Conservation (phyloP, 2,888 invertebrate genomes). For the Scaptomyza tumidula region DNA sequence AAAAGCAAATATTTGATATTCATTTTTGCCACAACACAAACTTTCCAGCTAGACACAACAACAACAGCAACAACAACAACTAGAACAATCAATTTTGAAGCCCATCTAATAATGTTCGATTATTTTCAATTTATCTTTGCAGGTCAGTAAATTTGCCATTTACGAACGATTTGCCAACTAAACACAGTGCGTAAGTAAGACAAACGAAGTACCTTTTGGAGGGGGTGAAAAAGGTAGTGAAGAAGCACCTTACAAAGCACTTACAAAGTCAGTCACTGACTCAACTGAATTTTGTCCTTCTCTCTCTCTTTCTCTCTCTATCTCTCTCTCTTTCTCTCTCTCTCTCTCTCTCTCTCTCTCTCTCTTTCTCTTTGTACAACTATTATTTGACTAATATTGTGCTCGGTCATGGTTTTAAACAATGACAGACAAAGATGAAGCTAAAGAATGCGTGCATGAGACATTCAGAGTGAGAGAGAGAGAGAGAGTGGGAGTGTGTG, state of each 20-base stretch:
- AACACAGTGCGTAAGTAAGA: slow-evolving; percentile 15
- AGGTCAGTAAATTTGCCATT: slow-evolving; percentile 55
- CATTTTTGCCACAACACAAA: slow-evolving; percentile 10
- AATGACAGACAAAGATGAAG: slow-evolving; percentile 23
- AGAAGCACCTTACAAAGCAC: neutral
- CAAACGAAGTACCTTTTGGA: neutral
- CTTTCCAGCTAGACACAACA: no score
- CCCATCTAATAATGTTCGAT: slow-evolving; percentile 46
- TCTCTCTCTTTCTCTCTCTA: no score
- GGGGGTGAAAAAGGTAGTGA: neutral
- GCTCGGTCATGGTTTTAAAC: slow-evolving; percentile 55
- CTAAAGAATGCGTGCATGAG: neutral
- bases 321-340: slow-evolving; percentile 8
- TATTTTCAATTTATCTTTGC: slow-evolving; percentile 55
- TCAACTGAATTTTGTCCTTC: neutral
- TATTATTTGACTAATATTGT: slow-evolving; percentile 34
- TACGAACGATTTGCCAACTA: neutral
- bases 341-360: no score
- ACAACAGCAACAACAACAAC: no score
- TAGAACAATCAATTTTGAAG: slow-evolving; percentile 7
- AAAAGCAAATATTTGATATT: neutral
- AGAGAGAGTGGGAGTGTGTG: no score
- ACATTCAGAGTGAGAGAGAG: slow-evolving; percentile 1
- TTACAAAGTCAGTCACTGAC: neutral
- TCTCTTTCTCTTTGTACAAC: slow-evolving; percentile 8